A percentile compares a stretch with the other conserved stretches of the same genome.
Conservation (phyloP, 2,797 vertebrate genomes). For the Spinus olivaceus region DNA sequence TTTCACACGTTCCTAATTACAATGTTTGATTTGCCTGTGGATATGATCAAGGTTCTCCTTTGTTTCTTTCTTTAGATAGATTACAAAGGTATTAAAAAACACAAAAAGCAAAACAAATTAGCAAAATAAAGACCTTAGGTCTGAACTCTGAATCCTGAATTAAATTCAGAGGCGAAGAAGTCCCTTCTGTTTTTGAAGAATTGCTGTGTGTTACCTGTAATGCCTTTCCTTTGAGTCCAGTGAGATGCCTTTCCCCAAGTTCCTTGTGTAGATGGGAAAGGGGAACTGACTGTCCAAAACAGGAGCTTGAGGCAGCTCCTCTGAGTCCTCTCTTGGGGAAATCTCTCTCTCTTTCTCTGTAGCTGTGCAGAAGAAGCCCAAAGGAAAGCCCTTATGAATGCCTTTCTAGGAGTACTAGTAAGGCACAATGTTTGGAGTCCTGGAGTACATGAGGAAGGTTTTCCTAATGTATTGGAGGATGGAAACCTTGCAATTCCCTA, state of each 20-base stretch:
- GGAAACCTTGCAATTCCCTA: rapidly evolving
- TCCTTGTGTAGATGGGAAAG: neutral
- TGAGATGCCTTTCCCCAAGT: neutral
- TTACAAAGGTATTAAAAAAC: neutral
- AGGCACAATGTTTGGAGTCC: neutral
- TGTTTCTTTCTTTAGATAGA: neutral
- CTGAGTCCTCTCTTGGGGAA: neutral
- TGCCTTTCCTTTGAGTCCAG: neutral
- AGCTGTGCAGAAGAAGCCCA: neutral
- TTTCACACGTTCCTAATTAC: neutral
- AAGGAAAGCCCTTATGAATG: neutral
- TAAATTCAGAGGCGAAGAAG: neutral
- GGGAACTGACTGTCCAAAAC: rapidly evolving
- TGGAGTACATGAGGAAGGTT: neutral
- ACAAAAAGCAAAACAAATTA: neutral
- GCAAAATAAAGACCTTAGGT: neutral
- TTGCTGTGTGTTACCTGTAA: neutral
- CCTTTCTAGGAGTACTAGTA: neutral
- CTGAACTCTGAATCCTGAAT: neutral
- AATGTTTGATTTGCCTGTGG: neutral
- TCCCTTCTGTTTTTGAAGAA: neutral
- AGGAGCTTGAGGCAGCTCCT: neutral
- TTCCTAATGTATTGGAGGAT: neutral
- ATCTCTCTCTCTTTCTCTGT: neutral
- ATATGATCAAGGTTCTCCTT: neutral